Conservation (phyloP, 1,140 invertebrate species). For the Drosophila prosaltans region DNA sequence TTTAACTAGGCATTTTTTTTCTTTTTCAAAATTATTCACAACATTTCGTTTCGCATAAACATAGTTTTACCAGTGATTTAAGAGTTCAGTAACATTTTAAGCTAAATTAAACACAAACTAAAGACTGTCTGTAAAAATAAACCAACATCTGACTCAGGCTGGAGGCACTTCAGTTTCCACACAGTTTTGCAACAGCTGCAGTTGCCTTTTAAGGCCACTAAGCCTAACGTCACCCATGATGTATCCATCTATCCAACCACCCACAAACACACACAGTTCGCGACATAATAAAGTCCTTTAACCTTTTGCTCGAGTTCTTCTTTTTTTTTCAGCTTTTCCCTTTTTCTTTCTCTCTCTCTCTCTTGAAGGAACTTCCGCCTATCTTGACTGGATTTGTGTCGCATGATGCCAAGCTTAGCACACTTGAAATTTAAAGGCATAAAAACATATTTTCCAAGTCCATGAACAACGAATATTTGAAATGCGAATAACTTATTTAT, state of each 20-base stretch:
- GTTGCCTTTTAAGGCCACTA: constrained; percentile 32
- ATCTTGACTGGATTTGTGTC: constrained; percentile 38
- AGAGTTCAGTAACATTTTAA: constrained; percentile 14
- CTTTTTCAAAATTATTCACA: neutral
- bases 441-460: constrained; percentile 4
- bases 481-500: constrained; percentile 7
- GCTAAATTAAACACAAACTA: constrained; percentile 27
- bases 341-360: constrained; percentile 24
- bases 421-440: constrained; percentile 40
- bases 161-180: constrained; percentile 22
- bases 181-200: constrained; percentile 14
- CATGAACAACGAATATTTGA: neutral
- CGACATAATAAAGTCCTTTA: constrained; percentile 62
- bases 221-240: neutral
- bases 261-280: constrained; percentile 18
- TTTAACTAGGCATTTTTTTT: no score
- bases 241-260: neutral
- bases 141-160: constrained; percentile 5
- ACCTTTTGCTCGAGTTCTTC: constrained; percentile 61
- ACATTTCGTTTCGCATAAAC: neutral
- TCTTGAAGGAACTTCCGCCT: constrained; percentile 56
- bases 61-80: constrained; percentile 2
- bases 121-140: constrained; percentile 17
- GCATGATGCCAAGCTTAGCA: constrained; percentile 23
- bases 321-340: constrained; percentile 6